A percentile compares a stretch with the other conserved stretches of the same genome.
Evolutionary conservation across 1,140 invertebrate species (phyloP).

Genomic region (Caenorhabditis tropicalis): DNA sequence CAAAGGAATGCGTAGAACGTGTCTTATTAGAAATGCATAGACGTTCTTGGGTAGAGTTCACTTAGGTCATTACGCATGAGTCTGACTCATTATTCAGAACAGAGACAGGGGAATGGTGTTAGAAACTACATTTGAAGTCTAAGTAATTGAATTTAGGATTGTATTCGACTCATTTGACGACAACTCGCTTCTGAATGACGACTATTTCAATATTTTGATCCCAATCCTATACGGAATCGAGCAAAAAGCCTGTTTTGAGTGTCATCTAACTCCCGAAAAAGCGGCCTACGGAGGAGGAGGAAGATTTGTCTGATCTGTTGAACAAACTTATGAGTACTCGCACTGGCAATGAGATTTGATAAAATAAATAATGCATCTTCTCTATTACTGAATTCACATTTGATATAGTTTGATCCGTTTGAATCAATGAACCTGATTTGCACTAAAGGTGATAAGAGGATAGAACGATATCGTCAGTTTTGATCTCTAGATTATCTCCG

Average conservation of each 20-base stretch:
- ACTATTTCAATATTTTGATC: no score
- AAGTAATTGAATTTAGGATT: background rate
- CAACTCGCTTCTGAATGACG: background rate
- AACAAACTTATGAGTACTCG: constrained; percentile 22
- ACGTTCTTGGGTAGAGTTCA: background rate
- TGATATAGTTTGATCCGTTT: background rate
- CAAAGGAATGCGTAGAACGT: background rate
- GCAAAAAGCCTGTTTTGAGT: background rate
- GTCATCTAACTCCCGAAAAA: constrained; percentile 6
- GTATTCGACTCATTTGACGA: constrained; percentile 6
- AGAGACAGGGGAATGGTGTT: background rate
- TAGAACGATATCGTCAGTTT: background rate
- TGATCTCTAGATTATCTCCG: constrained; percentile 22
- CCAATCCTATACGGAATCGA: no score
- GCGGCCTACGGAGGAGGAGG: background rate
- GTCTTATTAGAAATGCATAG: background rate
- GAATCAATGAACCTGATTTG: background rate
- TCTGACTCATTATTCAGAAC: background rate
- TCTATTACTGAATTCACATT: no score
- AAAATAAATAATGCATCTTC: constrained; percentile 33
- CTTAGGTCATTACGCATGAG: background rate
- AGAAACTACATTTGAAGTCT: background rate
- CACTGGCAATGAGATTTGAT: background rate
- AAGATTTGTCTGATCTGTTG: constrained; percentile 31
- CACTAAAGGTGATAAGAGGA: background rate